Evolutionary conservation across 2,113 vertebrate species (phyloP), one percentile per base, ranked within the genome.

Genomic region (Zosterops japonicus): DNA sequence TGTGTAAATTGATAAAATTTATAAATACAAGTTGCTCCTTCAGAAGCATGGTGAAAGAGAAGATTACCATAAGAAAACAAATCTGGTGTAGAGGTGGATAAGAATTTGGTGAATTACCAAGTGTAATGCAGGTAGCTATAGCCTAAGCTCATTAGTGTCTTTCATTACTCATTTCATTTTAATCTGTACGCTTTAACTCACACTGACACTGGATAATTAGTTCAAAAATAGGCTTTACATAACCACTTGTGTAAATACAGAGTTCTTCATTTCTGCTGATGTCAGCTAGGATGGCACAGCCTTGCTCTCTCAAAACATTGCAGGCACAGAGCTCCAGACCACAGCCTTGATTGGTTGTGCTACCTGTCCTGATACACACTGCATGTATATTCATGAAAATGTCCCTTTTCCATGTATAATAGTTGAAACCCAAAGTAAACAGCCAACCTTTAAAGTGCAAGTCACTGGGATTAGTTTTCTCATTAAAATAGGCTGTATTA

Each of bases 271-370:
- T 76, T 39, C 52, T 84, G 39, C 59, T 70, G 67, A 8, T 59
- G 29, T 8, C 53, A 50, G 31, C 67, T 27, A 1, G 41, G 53
- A 8, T 39, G 20, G 28, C 67, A n/a, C 1, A 0, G 81, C 79
- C 72, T 22, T 14, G 31, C 17, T 63, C 20, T 68, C 67, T 31
- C 28, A 6, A 12, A 44, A 31, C 44, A 41, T 56, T 33, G 35
- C 47, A 19, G 18, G 47, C 22, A 20, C 46, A 39, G 22, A 39
- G 9, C 41, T 68, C 67, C 67, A 79, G 53, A n/a, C 5, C 35
- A 23, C 31, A 50, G 44, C 15, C 0, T 6, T 25, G 24, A 6
- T 9, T 44, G 36, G 52, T 86, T 8, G 0, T 14, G 2, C 27
- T 19, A 1, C 53, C 35, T 74, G 41, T 80, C 53, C 24, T 23